These are phyloP conservation scores for Eretmochelys imbricata DNA, from an alignment of 2,113 vertebrate species.

Conservation along the genomic window DNA sequence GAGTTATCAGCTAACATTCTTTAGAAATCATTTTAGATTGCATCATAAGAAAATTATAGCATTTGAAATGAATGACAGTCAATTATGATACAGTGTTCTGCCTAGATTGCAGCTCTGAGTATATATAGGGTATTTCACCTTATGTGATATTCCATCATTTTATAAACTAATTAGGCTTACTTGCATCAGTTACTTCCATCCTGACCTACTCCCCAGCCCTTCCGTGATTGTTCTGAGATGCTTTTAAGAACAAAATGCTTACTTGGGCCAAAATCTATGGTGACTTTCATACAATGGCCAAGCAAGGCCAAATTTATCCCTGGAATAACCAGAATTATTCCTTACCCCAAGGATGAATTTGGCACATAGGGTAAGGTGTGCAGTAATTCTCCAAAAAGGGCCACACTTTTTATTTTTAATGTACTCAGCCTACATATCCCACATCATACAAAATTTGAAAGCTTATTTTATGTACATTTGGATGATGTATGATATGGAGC, in stretches of 20 bases:
- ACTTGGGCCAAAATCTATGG: not conserved
- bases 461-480: not conserved
- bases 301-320: not conserved
- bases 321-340: not conserved
- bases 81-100: not conserved
- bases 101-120: not conserved
- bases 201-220: not conserved
- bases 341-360: too few species aligned
- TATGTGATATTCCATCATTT: not conserved
- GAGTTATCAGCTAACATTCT: not conserved
- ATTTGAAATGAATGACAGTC: fast-evolving
- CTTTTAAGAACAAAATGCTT: not conserved
- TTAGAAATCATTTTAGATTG: not conserved
- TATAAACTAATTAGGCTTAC: slow-evolving; percentile 22
- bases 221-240: not conserved
- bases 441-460: not conserved
- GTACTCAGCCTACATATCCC: not conserved
- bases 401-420: not conserved
- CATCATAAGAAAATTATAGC: not conserved
- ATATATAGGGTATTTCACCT: not conserved
- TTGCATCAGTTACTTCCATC: slow-evolving; percentile 12
- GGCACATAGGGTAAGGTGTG: not conserved
- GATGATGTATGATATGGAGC: not conserved
- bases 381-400: not conserved
- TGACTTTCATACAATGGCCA: not conserved